These are phyloP conservation scores for Neogale vison DNA, from an alignment of 2,113 vertebrate genomes.

Conservation along the genomic window DNA sequence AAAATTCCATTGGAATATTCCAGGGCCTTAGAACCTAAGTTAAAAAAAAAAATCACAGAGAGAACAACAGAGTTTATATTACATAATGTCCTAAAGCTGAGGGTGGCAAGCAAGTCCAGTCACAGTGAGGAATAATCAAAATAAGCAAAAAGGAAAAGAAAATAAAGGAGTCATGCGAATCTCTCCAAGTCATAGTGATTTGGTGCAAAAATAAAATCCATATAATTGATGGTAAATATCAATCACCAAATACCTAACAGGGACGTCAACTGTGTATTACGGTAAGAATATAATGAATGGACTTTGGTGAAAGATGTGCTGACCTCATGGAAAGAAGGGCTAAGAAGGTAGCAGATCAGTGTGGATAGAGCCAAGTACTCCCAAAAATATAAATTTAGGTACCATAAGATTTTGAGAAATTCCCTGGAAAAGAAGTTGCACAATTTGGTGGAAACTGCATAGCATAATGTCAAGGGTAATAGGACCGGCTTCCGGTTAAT, in stretches of 20 bases:
- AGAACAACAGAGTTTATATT: accelerated
- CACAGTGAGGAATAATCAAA: neutral
- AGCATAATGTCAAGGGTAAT: neutral
- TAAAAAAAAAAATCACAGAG: neutral
- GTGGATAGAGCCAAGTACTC: neutral
- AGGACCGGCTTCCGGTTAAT: neutral
- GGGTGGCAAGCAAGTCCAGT: neutral
- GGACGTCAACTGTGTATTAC: neutral
- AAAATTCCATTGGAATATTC: slow-evolving; percentile 97
- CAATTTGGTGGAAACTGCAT: neutral
- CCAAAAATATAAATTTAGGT: neutral
- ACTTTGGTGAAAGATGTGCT: neutral
- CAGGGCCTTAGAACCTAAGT: slow-evolving; percentile 94
- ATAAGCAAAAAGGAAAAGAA: neutral
- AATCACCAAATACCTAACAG: neutral
- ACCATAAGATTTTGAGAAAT: neutral
- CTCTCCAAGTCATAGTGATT: neutral
- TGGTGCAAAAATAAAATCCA: neutral
- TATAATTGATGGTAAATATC: neutral
- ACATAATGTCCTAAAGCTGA: neutral
- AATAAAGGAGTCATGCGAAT: neutral
- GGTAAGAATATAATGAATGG: neutral
- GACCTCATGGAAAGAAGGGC: neutral
- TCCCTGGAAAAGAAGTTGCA: neutral
- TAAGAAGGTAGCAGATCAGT: too few relatives aligned